phyloP scores from a whole-genome alignment of 2,888 invertebrate genomes.

The Torymus texanus region DNA sequence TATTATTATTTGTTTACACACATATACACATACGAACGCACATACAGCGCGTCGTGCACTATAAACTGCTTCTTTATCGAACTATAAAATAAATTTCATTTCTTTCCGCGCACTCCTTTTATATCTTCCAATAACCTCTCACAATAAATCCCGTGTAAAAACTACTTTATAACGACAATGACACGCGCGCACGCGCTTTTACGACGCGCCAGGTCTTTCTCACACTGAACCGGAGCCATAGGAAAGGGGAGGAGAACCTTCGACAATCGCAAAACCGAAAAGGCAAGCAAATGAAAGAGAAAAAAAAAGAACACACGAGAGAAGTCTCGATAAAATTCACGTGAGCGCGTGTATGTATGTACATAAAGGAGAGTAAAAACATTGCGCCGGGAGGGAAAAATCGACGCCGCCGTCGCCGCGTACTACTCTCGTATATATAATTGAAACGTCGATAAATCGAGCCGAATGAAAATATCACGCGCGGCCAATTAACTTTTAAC shows the following conservation, averaged over 20 bases:
- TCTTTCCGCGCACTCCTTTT: background rate
- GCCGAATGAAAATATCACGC: slow-evolving; percentile 42
- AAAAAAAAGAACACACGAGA: background rate
- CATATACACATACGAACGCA: background rate
- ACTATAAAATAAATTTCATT: background rate
- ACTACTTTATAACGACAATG: slow-evolving; percentile 50
- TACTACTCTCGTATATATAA: slow-evolving; percentile 10
- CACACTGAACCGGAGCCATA: background rate
- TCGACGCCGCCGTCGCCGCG: background rate
- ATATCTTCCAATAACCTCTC: background rate
- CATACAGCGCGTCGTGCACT: background rate
- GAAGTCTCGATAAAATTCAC: slow-evolving; percentile 19
- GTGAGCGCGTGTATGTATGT: slow-evolving; percentile 1
- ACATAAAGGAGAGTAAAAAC: background rate
- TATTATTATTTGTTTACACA: background rate
- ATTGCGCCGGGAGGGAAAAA: background rate
- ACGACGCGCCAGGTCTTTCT: slow-evolving; percentile 17
- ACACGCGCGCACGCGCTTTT: slow-evolving; percentile 45
- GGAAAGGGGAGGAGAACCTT: no score
- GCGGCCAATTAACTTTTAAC: slow-evolving; percentile 49
- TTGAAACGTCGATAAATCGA: slow-evolving; percentile 51
- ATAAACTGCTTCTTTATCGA: slow-evolving; percentile 1
- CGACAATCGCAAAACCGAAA: slow-evolving; percentile 19
- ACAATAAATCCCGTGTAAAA: slow-evolving; percentile 47
- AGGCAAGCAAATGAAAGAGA: background rate